Percentiles rank a stretch among this genome's conserved stretches.
These are phyloP conservation scores for Crossoptilon crossoptilon DNA, from an alignment of 2,797 vertebrate species.

Conservation along the genomic window DNA sequence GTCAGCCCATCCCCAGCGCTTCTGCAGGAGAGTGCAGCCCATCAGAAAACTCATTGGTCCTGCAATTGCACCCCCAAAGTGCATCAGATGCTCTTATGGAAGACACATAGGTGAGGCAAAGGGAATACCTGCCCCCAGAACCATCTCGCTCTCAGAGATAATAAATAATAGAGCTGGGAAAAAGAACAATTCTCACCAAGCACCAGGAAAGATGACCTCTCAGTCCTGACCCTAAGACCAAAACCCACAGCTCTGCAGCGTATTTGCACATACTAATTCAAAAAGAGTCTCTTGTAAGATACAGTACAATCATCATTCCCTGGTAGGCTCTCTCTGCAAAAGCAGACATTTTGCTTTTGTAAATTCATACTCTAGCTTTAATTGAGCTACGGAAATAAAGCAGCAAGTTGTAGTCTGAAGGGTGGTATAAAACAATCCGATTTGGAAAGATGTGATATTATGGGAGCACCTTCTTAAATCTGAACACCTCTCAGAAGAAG, in stretches of 20 bases:
- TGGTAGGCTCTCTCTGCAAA: background rate
- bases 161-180: background rate
- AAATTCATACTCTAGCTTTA: background rate
- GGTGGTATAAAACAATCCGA: background rate
- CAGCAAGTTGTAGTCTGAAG: background rate
- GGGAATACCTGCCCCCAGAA: background rate
- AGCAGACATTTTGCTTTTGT: background rate
- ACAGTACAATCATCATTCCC: background rate
- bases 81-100: background rate
- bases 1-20: background rate
- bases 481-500: background rate
- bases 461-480: background rate
- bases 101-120: background rate
- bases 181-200: background rate
- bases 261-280: background rate
- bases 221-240: background rate
- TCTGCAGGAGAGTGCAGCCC: background rate
- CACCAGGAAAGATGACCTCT: background rate
- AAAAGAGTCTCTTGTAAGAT: background rate
- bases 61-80: background rate
- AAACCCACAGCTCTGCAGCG: background rate
- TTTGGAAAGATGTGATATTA: background rate
- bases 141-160: fast-evolving
- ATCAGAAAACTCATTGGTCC: background rate
- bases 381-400: background rate